These are phyloP conservation scores for Meloe dianella DNA, from an alignment of 2,888 invertebrate species.

Conservation along the genomic window DNA sequence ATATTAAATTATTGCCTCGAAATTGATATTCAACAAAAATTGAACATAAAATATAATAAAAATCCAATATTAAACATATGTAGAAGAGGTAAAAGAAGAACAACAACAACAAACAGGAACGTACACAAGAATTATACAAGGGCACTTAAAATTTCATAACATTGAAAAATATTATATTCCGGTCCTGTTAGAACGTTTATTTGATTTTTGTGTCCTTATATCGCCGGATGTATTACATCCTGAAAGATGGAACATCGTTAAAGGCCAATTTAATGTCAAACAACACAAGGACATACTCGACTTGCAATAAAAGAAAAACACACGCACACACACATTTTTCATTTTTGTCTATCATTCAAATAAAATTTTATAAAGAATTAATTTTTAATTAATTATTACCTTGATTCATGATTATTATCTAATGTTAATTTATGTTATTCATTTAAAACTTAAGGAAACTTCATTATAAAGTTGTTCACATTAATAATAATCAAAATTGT, in stretches of 20 bases:
- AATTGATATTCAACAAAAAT: conserved; percentile 17
- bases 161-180: neutral
- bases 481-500: conserved; percentile 11
- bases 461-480: conserved; percentile 6
- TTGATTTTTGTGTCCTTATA: neutral
- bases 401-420: too few species aligned
- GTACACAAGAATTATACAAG: neutral
- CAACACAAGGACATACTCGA: conserved; percentile 5
- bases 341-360: too few species aligned
- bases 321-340: too few species aligned
- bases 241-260: conserved; percentile 8
- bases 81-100: too few species aligned
- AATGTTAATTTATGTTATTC: too few species aligned
- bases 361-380: too few species aligned
- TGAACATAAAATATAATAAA: neutral
- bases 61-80: neutral
- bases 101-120: too few species aligned
- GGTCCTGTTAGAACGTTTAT: neutral
- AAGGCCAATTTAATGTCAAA: conserved; percentile 11
- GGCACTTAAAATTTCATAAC: too few species aligned
- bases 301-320: too few species aligned
- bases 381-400: too few species aligned
- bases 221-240: conserved; percentile 9
- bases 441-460: neutral
- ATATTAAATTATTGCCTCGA: conserved; percentile 19